Base-by-base conservation (phyloP, 2,888 invertebrate genomes). In the Caenorhabditis sp. region DNA sequence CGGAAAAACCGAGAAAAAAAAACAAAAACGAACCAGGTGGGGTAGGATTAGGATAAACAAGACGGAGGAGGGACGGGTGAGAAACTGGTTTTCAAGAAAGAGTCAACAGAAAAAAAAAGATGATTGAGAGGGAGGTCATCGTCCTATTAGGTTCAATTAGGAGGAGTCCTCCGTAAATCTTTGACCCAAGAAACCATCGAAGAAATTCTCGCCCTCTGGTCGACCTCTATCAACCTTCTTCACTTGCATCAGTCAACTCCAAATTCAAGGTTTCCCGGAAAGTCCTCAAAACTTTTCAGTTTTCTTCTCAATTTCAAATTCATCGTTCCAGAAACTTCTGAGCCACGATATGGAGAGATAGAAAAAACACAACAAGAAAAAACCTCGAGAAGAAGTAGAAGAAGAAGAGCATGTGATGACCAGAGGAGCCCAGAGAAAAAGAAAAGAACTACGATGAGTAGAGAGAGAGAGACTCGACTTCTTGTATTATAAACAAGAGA, bases 401-500 rank as follows among this genome's bases (percentile, higher is more conserved):
- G 63, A 64, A 61, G 56, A 61, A 63, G 38, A 38, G 74, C 74
- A 59, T 51, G 54, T 59, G 63, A 61, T 64, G 74, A 61, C 49
- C 44, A 49, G 24, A 38, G 41, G n/a, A 28, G 51, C 26, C 16
- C n/a, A 74, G 58, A 44, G 44, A 47, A 24, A 63, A 44, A 41
- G 41, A 63, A 44, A 61, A n/a, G n/a, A n/a, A n/a, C n/a, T n/a
- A n/a, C n/a, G n/a, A n/a, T n/a, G n/a, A n/a, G 6, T n/a, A 28
- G n/a, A 22, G 59, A 22, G 41, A 41, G 16, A 10, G 41, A 24
- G 61, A 10, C 22, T 41, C 44, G 4, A 5, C 47, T 47, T 19
- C 19, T 14, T 26, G 26, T 10, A 14, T 14, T n/a, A 44, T 63
- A 63, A 63, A 38, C 35, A 61, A 26, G 19, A 35, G 41, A 58